phyloP scores from a whole-genome alignment of 2,888 invertebrate species.

The Clitarchus hookeri region DNA sequence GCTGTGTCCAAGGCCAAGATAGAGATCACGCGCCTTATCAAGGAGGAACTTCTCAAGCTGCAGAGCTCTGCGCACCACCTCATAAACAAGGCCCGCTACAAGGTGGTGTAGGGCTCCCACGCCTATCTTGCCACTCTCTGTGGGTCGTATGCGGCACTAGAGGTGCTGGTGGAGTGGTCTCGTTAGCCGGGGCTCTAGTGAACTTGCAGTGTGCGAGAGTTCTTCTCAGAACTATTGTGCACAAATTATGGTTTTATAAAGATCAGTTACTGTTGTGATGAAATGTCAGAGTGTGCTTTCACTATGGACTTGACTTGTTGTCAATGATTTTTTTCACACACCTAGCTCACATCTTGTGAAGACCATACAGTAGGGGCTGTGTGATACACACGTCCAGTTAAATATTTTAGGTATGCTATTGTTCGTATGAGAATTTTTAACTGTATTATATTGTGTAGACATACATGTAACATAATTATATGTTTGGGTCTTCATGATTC shows the following conservation, averaged over 20 bases:
- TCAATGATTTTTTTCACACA: too few species aligned
- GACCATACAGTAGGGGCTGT: too few species aligned
- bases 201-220: background rate
- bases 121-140: background rate
- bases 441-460: background rate
- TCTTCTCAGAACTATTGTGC: too few species aligned
- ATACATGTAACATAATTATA: background rate
- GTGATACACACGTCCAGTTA: background rate
- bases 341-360: too few species aligned
- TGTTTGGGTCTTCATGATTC: background rate
- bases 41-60: constrained; percentile 94
- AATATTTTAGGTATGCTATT: background rate
- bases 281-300: too few species aligned
- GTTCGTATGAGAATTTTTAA: background rate
- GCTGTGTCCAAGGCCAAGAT: constrained; percentile 95
- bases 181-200: background rate
- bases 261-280: too few species aligned
- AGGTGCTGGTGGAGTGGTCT: background rate
- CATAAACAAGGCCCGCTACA: constrained; percentile 91
- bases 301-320: too few species aligned
- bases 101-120: constrained; percentile 70
- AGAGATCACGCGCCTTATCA: constrained; percentile 96
- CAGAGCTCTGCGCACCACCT: constrained; percentile 85
- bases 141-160: background rate
- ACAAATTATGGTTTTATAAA: too few species aligned